Evolutionary conservation across 1,140 invertebrate genomes (phyloP), one percentile per base, ranked within the genome.

Genomic region (Lycorma delicatula): DNA sequence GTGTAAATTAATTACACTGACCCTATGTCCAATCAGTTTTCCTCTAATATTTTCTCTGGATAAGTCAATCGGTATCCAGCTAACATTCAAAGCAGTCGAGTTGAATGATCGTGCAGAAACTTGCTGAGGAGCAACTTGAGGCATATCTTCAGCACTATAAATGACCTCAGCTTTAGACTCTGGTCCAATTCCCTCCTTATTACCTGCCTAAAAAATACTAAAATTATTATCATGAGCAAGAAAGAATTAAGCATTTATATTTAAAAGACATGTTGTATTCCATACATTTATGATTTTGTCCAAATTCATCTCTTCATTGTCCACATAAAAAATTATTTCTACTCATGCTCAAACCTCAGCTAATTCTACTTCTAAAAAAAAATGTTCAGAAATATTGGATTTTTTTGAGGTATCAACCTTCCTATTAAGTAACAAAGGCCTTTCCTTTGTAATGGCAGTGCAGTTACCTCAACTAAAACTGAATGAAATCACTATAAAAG

Each of bases 71-170:
- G 92, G 86, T n/a, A 75, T 70, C 94, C 95, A 98, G 5, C 84
- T 89, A 0, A 97, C 89, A 67, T 93, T 92, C 26, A 97, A 77
- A 23, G 92, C 83, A 0, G 95, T 97, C 0, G 91, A 91, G 72
- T 98, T 98, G 69, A 80, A 93, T 1, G 87, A 81, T 12, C 77
- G 62, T 0, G 90, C 86, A 20, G 77, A 75, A 0, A 95, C 86
- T 65, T 85, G 78, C 61, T 90, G 87, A 7, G 93, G 93, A 4
- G 91, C 86, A 22, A 87, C 87, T 68, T 88, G 85, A 2, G 95
- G 94, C 87, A 96, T 94, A 69, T 93, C 91, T 76, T 98, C 94
- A 3, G 95, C 93, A 23, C 92, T 95, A 69, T 85, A 94, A 56
- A 97, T 85, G 0, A 81, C 79, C 0, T 80, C 79, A 1, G 85